Conservation (phyloP, 2,797 vertebrate genomes). For the Tragopan temminckii region DNA sequence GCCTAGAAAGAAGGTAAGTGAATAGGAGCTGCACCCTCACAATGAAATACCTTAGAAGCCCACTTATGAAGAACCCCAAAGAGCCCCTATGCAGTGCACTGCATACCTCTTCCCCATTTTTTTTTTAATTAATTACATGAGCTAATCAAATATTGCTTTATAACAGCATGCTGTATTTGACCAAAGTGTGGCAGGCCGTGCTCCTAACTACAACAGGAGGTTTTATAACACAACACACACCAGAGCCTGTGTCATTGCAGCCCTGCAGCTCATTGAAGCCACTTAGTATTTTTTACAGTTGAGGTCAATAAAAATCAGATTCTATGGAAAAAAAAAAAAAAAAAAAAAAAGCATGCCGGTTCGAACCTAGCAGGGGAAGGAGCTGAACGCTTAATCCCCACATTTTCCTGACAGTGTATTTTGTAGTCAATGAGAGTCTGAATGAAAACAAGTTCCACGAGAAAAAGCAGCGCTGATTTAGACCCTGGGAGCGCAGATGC, state of each 20-base stretch:
- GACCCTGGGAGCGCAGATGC: slow-evolving; percentile 21
- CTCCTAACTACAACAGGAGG: slow-evolving; percentile 10
- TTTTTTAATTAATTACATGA: neutral
- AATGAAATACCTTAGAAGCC: neutral
- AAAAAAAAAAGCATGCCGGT: neutral
- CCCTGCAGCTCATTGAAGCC: slow-evolving; percentile 55
- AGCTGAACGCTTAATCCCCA: slow-evolving; percentile 33
- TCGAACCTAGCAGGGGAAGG: neutral
- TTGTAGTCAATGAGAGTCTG: slow-evolving; percentile 47
- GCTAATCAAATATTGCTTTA: slow-evolving; percentile 21
- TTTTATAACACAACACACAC: slow-evolving; percentile 59
- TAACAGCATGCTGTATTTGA: neutral
- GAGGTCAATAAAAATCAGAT: slow-evolving; percentile 67
- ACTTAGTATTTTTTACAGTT: slow-evolving; percentile 62
- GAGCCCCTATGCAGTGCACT: neutral
- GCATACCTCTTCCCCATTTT: neutral
- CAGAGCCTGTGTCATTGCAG: slow-evolving; percentile 54
- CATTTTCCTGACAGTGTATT: neutral
- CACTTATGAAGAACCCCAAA: neutral
- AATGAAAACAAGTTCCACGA: slow-evolving; percentile 43
- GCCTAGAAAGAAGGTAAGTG: neutral
- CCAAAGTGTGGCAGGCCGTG: neutral
- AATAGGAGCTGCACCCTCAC: neutral
- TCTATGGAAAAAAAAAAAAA: neutral
- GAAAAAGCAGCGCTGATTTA: slow-evolving; percentile 35